Base-by-base conservation (phyloP, 1,140 invertebrate species). In the Lepidurus couesii region DNA sequence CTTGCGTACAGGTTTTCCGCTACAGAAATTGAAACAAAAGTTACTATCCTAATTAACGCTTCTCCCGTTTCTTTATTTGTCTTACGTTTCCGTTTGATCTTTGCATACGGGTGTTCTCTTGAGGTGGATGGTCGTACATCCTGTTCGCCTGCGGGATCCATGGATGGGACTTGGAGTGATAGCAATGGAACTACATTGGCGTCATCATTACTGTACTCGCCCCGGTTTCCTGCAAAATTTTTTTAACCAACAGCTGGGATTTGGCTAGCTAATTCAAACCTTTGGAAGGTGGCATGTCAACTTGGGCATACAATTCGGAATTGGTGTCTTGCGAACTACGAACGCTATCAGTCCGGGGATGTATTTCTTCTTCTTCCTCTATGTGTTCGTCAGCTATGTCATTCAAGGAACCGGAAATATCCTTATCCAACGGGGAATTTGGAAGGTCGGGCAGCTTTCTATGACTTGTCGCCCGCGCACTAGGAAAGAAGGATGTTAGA, bases 291-390 rank as follows among this genome's bases (percentile, higher is more conserved):
- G 43, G 43, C 2, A 75, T 75, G 44, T 75, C 78, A 13, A 79
- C 78, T 74, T 79, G 78, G 21, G 78, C 78, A 75, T 79, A 79
- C 16, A 79, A 75, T 79, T 79, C 78, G 2, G 78, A 79, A 47
- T 42, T 45, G 73, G 78, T 79, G 21, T 79, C 78, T 75, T 75
- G 73, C 74, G 43, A 75, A 34, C 78, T 75, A 16, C 76, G 45
- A 34, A 77, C 76, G 42, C 76, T 77, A 26, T 65, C 65, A 34
- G 45, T 45, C 0, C 76, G 76, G 13, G 45, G 44, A 44, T 42
- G 44, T 42, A 42, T 24, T n/a, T 77, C 53, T 77, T 77, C 76
- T 47, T 45, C 42, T 75, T 44, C 75, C 34, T 34, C 53, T n/a
- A 65, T 65, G 7, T 65, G 53, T n/a, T 65, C 53, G 16, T 65